These are phyloP conservation scores for Drosophila bocki DNA, from an alignment of 1,140 invertebrate species.

Conservation along the genomic window DNA sequence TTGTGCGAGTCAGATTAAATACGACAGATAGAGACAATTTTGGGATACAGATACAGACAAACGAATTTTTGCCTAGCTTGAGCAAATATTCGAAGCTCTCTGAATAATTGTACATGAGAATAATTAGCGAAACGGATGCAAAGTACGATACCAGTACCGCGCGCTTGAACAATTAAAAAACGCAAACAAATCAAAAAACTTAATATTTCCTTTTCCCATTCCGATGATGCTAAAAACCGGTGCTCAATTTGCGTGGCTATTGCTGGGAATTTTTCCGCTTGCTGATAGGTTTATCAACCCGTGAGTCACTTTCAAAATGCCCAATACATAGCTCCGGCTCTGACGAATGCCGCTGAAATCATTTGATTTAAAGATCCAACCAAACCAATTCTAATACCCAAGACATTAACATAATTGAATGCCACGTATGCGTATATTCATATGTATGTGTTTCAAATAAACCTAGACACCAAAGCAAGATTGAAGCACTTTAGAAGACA, in stretches of 20 bases:
- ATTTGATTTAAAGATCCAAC: not conserved
- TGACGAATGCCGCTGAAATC: not conserved
- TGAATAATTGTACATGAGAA: constrained; percentile 51
- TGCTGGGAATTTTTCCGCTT: constrained; percentile 29
- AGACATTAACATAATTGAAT: not conserved
- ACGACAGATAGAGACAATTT: not conserved
- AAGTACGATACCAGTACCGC: constrained; percentile 14
- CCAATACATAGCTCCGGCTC: not conserved
- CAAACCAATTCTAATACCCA: not conserved
- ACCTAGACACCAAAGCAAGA: not conserved
- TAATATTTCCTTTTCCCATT: constrained; percentile 32
- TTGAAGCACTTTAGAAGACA: constrained; percentile 28
- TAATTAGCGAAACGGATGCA: constrained; percentile 52
- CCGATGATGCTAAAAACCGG: constrained; percentile 63
- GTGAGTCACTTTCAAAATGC: constrained; percentile 13
- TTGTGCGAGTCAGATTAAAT: no score
- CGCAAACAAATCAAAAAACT: constrained; percentile 25
- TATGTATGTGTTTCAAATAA: not conserved
- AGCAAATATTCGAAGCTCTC: constrained; percentile 14
- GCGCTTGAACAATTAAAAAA: constrained; percentile 55
- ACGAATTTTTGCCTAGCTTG: not conserved
- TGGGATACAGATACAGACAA: not conserved
- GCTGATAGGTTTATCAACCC: constrained; percentile 54
- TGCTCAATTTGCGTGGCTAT: constrained; percentile 27
- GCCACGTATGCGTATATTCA: not conserved